A percentile compares a stretch with the other conserved stretches of the same genome.
Conservation (phyloP, 2,888 invertebrate genomes). For the Andrena hattorfiana region DNA sequence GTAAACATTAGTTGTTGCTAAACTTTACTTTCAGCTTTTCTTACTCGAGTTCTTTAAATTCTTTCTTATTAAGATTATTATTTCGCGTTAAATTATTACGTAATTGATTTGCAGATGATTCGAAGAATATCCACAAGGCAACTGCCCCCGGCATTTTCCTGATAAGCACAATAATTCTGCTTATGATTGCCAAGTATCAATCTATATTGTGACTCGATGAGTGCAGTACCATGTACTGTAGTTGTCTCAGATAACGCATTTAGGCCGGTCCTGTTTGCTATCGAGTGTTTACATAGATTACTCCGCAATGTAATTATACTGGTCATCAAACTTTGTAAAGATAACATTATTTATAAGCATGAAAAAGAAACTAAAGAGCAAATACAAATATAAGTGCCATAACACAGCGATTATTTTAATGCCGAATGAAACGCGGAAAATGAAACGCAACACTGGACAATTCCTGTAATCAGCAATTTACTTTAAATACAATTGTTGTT, state of each 20-base stretch:
- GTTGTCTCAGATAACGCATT: slow-evolving; percentile 60
- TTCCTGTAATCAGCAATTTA: neutral
- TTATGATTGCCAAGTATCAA: slow-evolving; percentile 79
- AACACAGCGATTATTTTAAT: slow-evolving; percentile 39
- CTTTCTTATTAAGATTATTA: too few relatives aligned
- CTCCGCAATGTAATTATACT: slow-evolving; percentile 26
- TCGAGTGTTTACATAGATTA: slow-evolving; percentile 26
- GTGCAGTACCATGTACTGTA: slow-evolving; percentile 44
- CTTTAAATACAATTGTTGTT: slow-evolving; percentile 13
- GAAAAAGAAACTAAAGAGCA: slow-evolving; percentile 29
- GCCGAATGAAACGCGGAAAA: neutral
- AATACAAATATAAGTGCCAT: slow-evolving; percentile 67
- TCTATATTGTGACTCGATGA: slow-evolving; percentile 63
- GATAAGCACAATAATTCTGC: slow-evolving; percentile 78
- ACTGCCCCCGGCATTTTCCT: slow-evolving; percentile 80
- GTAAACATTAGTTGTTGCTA: neutral
- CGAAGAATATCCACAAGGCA: slow-evolving; percentile 75
- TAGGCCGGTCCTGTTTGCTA: slow-evolving; percentile 60
- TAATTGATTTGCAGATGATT: slow-evolving; percentile 67
- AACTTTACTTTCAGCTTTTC: neutral
- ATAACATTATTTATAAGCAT: slow-evolving; percentile 51
- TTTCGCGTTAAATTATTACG: neutral
- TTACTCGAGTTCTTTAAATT: neutral
- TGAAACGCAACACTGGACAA: neutral
- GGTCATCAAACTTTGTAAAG: slow-evolving; percentile 50